Conservation (phyloP, 2,797 vertebrate species). For the Parotocinclus haroldoi region DNA sequence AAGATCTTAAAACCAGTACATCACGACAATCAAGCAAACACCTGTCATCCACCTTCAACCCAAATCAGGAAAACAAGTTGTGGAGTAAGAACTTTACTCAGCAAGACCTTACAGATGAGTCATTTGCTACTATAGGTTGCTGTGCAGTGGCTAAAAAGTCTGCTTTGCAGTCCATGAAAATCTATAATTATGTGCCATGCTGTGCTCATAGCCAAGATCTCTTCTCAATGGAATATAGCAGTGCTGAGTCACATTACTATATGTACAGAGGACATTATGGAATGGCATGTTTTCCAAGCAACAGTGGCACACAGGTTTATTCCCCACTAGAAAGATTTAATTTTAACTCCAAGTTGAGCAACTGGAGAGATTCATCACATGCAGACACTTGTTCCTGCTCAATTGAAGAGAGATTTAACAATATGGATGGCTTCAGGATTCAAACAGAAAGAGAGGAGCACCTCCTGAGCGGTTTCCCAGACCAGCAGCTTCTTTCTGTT, state of each 20-base stretch:
- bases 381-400: slow-evolving; percentile 18
- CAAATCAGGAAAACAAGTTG: slow-evolving; percentile 26
- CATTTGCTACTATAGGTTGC: slow-evolving; percentile 1
- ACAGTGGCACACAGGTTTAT: slow-evolving; percentile 5
- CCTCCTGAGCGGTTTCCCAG: slow-evolving; percentile 57
- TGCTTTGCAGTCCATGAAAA: slow-evolving; percentile 14
- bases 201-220: slow-evolving; percentile 7
- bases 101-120: not conserved
- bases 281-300: slow-evolving; percentile 34
- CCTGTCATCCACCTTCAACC: not conserved
- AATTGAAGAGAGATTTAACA: slow-evolving; percentile 41
- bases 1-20: slow-evolving; percentile 68
- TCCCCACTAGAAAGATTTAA: slow-evolving; percentile 33
- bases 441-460: slow-evolving; percentile 73
- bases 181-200: slow-evolving; percentile 2
- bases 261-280: slow-evolving; percentile 51
- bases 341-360: slow-evolving; percentile 6
- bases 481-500: slow-evolving; percentile 59
- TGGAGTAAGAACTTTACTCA: not conserved
- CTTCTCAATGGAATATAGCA: slow-evolving; percentile 42
- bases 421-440: slow-evolving; percentile 70
- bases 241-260: slow-evolving; percentile 56
- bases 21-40: not conserved
- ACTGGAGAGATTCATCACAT: not conserved
- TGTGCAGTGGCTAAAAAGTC: slow-evolving; percentile 11